phyloP scores from a whole-genome alignment of 2,888 invertebrate genomes.

The Epinotia bilunana region DNA sequence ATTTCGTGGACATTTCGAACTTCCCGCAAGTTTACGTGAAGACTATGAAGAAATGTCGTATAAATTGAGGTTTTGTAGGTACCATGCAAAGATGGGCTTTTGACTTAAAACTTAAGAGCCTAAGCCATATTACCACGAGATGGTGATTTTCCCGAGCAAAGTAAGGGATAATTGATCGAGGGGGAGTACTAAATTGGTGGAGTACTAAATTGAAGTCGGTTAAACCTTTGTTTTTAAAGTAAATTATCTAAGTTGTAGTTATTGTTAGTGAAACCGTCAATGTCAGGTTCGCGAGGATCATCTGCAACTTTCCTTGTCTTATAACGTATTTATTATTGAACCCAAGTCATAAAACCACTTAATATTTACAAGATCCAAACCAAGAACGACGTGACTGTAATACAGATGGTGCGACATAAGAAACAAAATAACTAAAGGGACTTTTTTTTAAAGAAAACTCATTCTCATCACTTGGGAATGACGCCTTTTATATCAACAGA shows the following conservation, averaged over 20 bases:
- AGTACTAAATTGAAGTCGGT: no score
- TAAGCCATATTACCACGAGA: no score
- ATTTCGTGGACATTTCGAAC: neutral
- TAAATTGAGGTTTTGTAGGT: no score
- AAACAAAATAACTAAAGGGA: slow-evolving; percentile 14
- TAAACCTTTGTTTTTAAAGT: no score
- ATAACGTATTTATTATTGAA: slow-evolving; percentile 23
- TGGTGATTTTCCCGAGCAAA: no score
- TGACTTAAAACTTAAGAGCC: no score
- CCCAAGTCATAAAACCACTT: slow-evolving; percentile 31
- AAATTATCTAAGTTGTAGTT: no score
- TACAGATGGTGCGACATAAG: neutral
- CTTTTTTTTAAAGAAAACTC: slow-evolving; percentile 5
- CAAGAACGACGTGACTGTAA: slow-evolving; percentile 28
- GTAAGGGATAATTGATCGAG: no score
- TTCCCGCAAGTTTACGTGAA: neutral
- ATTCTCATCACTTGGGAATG: neutral
- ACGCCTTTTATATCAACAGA: neutral
- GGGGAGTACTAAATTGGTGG: no score
- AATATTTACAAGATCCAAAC: slow-evolving; percentile 35
- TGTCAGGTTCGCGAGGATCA: neutral
- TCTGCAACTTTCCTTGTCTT: slow-evolving; percentile 3
- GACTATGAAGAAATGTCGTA: neutral
- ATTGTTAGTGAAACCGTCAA: neutral
- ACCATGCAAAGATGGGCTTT: no score